phyloP scores from a whole-genome alignment of 2,888 invertebrate species.

The Erpobdella octoculata region DNA sequence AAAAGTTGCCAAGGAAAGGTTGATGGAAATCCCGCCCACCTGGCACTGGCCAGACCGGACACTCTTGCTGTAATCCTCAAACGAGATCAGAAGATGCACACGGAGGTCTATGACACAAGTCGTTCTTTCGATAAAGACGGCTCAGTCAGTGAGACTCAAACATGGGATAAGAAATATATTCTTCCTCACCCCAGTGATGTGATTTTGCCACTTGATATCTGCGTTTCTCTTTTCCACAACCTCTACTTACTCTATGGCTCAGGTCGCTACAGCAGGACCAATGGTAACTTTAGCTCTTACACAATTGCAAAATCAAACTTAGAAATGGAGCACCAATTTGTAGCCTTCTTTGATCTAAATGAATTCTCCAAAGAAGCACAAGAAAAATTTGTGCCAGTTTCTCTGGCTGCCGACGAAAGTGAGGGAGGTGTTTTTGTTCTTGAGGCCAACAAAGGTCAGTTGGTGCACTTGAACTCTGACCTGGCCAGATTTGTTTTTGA shows the following conservation, averaged over 20 bases:
- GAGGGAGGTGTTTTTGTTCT: not conserved
- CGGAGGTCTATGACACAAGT: not conserved
- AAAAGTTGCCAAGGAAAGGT: not conserved
- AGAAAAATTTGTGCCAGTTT: not conserved
- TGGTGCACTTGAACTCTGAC: slow-evolving; percentile 4
- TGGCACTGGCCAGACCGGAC: not conserved
- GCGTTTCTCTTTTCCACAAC: not conserved
- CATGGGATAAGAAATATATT: slow-evolving; percentile 1
- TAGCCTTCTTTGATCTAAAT: not conserved
- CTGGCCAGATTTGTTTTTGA: not conserved
- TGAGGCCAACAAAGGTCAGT: not conserved
- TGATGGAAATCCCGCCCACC: not conserved
- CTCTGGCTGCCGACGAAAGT: not conserved
- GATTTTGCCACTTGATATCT: not conserved
- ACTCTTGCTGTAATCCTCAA: not conserved
- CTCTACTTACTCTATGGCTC: not conserved
- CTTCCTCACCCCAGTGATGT: not conserved
- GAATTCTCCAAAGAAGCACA: not conserved
- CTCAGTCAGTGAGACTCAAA: not conserved
- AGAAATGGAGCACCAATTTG: not conserved
- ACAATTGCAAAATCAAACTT: not conserved
- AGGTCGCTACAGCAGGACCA: not conserved
- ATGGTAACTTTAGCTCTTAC: not conserved
- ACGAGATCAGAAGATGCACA: not conserved
- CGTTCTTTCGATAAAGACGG: not conserved